Conservation (phyloP, 2,797 vertebrate species). For the Emys orbicularis region DNA sequence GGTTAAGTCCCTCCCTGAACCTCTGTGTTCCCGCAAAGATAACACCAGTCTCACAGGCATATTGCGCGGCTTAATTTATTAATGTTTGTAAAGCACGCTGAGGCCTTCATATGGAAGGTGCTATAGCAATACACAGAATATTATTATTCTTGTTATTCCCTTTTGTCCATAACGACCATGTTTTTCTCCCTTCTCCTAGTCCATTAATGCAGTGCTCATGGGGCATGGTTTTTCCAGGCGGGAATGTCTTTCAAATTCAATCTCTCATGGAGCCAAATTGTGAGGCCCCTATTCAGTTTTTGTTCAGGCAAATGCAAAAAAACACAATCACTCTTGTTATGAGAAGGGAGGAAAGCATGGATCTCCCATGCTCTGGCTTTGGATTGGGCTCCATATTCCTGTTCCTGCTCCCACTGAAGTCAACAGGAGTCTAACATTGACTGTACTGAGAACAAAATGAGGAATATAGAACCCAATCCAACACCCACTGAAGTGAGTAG, state of each 20-base stretch:
- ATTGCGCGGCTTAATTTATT: background rate
- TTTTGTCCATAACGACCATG: background rate
- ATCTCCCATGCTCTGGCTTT: background rate
- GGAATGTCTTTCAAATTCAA: background rate
- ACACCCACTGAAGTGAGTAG: background rate
- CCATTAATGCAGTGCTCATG: background rate
- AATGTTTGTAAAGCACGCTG: background rate
- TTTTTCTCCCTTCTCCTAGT: background rate
- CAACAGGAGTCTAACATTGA: background rate
- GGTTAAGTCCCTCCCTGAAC: background rate
- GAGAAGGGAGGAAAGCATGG: fast-evolving
- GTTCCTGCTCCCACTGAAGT: background rate
- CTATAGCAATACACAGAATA: background rate
- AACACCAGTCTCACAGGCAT: background rate
- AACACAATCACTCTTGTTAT: background rate
- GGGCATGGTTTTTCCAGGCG: background rate
- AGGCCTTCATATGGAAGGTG: background rate
- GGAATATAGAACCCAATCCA: background rate
- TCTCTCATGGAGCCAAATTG: background rate
- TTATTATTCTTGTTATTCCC: background rate
- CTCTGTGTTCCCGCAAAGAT: background rate
- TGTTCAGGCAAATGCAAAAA: background rate
- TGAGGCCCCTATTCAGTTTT: background rate
- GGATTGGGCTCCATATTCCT: background rate
- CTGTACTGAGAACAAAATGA: background rate